phyloP scores from a whole-genome alignment of 2,113 vertebrate genomes.

The Sporophila hypoxantha region DNA sequence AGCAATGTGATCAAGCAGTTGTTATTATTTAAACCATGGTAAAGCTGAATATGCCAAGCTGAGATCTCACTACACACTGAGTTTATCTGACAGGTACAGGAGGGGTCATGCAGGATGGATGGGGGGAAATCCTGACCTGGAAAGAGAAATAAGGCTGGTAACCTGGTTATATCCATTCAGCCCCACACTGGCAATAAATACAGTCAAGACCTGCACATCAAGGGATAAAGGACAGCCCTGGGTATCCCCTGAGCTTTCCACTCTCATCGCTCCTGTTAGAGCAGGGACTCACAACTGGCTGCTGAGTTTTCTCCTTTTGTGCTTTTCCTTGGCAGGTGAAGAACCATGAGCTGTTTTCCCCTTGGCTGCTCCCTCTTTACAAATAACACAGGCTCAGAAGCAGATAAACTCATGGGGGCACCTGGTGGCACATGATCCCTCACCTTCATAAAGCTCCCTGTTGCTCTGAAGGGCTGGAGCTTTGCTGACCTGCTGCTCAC shows the following conservation, averaged over 20 bases:
- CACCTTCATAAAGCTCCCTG: background rate
- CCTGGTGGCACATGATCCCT: background rate
- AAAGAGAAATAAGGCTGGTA: background rate
- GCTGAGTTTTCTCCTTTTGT: background rate
- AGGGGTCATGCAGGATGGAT: rapidly evolving
- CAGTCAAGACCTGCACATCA: background rate
- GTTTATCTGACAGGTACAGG: background rate
- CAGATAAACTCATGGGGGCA: background rate
- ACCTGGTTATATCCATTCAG: background rate
- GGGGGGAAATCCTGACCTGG: too few species aligned
- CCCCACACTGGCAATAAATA: background rate
- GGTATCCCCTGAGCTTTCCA: background rate
- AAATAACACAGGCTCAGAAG: background rate
- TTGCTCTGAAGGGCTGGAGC: background rate
- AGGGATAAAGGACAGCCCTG: background rate
- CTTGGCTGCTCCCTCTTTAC: background rate
- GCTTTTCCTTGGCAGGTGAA: background rate
- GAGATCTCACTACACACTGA: background rate
- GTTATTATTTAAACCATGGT: background rate
- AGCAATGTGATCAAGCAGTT: background rate
- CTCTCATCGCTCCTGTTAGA: background rate
- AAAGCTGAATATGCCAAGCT: background rate
- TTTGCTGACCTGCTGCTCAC: background rate
- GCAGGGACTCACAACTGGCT: background rate
- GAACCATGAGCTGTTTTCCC: background rate